phyloP scores from a whole-genome alignment of 2,888 invertebrate genomes.

The Eledone cirrhosa region DNA sequence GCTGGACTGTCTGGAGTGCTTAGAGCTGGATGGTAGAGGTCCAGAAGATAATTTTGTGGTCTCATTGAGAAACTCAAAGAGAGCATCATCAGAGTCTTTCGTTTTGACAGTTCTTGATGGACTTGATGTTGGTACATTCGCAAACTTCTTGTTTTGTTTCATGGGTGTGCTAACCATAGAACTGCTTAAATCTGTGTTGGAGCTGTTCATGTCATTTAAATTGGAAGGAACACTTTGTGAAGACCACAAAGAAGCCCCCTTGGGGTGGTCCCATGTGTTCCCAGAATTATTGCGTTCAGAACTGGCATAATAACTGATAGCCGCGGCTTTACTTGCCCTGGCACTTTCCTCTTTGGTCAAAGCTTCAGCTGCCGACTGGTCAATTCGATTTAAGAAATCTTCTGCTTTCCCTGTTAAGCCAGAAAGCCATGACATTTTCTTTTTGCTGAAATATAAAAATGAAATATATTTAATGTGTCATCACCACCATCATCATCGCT shows the following conservation, averaged over 20 bases:
- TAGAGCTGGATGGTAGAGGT: slow-evolving; percentile 46
- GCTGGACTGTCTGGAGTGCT: slow-evolving; percentile 64
- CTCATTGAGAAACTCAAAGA: slow-evolving; percentile 67
- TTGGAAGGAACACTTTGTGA: slow-evolving; percentile 53
- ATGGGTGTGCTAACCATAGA: slow-evolving; percentile 38
- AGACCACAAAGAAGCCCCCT: slow-evolving; percentile 35
- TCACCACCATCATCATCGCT: no score
- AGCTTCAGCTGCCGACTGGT: slow-evolving; percentile 78
- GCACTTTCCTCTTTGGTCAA: slow-evolving; percentile 47
- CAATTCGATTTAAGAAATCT: slow-evolving; percentile 78
- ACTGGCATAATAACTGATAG: not conserved
- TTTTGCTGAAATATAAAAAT: no score
- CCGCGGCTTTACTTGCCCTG: not conserved
- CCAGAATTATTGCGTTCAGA: not conserved
- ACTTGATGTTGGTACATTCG: slow-evolving; percentile 31
- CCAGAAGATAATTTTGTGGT: slow-evolving; percentile 40
- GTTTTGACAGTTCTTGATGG: slow-evolving; percentile 38
- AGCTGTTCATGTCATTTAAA: slow-evolving; percentile 35
- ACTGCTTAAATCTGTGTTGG: slow-evolving; percentile 34
- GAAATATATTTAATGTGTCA: no score
- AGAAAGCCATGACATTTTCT: slow-evolving; percentile 77
- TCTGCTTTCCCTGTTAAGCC: slow-evolving; percentile 81
- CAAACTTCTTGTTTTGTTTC: slow-evolving; percentile 34
- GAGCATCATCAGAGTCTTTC: slow-evolving; percentile 65
- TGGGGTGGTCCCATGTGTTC: not conserved